A percentile compares a stretch with the other conserved stretches of the same genome.
These are phyloP conservation scores for Xenus cinereus DNA, from an alignment of 2,113 vertebrate genomes.

Conservation along the genomic window DNA sequence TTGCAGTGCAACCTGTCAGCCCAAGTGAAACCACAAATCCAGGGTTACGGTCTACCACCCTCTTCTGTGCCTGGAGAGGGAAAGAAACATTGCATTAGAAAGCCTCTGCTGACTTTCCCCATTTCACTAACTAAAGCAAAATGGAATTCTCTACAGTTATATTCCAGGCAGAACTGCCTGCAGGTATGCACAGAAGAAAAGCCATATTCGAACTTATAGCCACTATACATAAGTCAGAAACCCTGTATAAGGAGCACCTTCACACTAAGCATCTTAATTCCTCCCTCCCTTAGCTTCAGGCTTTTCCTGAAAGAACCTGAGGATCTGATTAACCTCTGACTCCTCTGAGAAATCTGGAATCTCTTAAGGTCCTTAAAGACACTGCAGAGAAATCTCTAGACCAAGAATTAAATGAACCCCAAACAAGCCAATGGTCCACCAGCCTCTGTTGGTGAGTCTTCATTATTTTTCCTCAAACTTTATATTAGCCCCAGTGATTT, in stretches of 20 bases:
- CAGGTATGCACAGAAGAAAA: neutral
- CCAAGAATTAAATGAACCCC: neutral
- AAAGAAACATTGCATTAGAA: neutral
- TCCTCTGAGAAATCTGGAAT: neutral
- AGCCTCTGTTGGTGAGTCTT: neutral
- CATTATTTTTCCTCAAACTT: neutral
- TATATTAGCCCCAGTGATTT: neutral
- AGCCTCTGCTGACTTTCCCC: neutral
- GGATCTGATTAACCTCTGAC: neutral
- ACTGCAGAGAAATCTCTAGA: neutral
- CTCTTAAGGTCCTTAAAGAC: neutral
- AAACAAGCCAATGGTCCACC: neutral
- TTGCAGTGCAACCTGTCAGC: neutral
- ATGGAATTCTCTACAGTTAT: neutral
- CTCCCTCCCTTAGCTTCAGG: neutral
- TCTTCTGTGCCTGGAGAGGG: neutral
- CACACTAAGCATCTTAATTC: neutral
- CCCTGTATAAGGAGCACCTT: neutral
- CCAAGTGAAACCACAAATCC: neutral
- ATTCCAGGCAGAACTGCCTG: neutral
- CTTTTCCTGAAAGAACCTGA: neutral
- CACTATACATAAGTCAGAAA: neutral
- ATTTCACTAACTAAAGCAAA: neutral
- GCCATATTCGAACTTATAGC: neutral
- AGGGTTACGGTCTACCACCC: fast-evolving